Conservation (phyloP, 2,797 vertebrate species). For the Peromyscus eremicus region DNA sequence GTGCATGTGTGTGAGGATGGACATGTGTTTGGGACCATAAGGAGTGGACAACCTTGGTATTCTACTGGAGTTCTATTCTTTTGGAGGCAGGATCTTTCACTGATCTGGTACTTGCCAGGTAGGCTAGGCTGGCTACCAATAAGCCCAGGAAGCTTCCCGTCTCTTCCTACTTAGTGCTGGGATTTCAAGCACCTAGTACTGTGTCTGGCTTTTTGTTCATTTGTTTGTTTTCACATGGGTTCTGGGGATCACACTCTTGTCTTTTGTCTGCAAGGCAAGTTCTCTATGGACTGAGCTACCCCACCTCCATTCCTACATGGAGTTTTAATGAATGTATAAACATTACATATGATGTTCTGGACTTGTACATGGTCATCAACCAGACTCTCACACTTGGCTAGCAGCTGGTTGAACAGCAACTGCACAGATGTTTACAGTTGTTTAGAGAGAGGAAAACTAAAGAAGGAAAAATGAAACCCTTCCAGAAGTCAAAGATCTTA, state of each 20-base stretch:
- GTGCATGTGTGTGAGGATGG: background rate
- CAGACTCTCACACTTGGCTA: background rate
- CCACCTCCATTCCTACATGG: background rate
- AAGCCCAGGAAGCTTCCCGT: background rate
- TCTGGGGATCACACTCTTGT: background rate
- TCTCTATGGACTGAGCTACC: background rate
- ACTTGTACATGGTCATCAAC: background rate
- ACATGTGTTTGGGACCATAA: background rate
- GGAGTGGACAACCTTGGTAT: background rate
- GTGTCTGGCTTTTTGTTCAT: background rate
- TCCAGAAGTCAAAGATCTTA: conserved; percentile 30
- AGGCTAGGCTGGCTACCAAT: background rate
- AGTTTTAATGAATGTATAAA: background rate
- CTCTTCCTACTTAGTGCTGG: background rate
- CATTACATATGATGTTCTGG: background rate
- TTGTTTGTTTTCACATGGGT: background rate
- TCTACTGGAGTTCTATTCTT: background rate
- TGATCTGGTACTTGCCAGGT: background rate
- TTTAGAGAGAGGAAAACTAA: background rate
- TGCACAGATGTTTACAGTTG: conserved; percentile 18
- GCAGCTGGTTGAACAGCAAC: background rate
- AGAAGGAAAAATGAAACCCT: background rate
- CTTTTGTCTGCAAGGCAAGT: background rate
- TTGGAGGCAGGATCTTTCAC: background rate
- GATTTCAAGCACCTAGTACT: background rate